A percentile compares a stretch with the other conserved stretches of the same genome.
These are phyloP conservation scores for Heteromormyrus szaboi DNA, from an alignment of 2,797 vertebrate genomes.

Conservation along the genomic window DNA sequence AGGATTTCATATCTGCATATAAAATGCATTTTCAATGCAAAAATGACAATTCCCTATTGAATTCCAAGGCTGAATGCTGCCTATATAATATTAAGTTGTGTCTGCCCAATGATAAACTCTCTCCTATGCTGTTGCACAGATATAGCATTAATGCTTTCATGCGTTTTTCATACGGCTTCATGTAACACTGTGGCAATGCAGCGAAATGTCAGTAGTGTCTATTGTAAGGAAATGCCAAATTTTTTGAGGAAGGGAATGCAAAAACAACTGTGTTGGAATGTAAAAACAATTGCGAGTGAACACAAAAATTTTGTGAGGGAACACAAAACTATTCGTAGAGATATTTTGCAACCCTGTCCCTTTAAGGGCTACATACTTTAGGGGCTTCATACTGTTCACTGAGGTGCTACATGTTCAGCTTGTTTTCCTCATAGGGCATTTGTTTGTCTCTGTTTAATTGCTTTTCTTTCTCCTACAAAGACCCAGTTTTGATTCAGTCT, in stretches of 20 bases:
- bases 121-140: background rate
- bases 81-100: background rate
- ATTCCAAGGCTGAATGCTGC: background rate
- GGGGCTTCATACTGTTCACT: background rate
- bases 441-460: background rate
- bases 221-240: background rate
- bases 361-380: background rate
- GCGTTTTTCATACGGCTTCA: background rate
- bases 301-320: background rate
- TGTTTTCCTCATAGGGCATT: background rate
- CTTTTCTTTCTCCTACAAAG: background rate
- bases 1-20: background rate
- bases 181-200: background rate
- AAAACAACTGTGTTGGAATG: background rate
- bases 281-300: background rate
- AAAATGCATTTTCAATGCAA: background rate
- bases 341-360: background rate
- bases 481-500: background rate
- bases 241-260: background rate
- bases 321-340: background rate
- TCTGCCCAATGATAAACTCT: background rate
- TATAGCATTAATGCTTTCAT: background rate
- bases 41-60: background rate
- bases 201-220: background rate
- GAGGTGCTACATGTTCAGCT: background rate